Evolutionary conservation across 2,888 invertebrate species (phyloP), one percentile per base, ranked within the genome.

Genomic region (Urechis unicinctus): DNA sequence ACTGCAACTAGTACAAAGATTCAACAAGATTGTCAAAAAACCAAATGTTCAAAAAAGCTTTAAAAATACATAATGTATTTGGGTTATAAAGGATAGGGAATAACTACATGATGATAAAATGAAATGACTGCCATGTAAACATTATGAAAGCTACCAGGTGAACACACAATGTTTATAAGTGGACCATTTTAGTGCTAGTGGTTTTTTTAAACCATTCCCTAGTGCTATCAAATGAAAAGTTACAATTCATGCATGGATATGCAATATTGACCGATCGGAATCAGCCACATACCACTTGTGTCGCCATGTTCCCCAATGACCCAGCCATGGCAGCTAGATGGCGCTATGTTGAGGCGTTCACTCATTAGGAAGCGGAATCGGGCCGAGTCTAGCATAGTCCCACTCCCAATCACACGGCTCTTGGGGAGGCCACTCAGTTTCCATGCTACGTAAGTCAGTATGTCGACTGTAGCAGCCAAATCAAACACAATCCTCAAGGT

Each of bases 261-360:
- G n/a, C n/a, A n/a, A 36, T 36, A 36, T n/a, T n/a, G n/a, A n/a
- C n/a, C n/a, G n/a, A 45, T 9, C 45, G 6, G 45, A 9, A 9
- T 50, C 42, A 13, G n/a, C 17, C 3, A 52, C 79, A 74, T 69
- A 87, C 87, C 90, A 64, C 89, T 89, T 55, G 88, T 86, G 70
- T 94, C 94, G 0, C 94, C 94, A 69, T 94, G 94, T 73, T 94
- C 94, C 30, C 94, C 94, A 70, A 94, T 91, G 69, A 94, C 89
- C 85, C 89, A 94, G 0, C 90, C 93, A 73, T 94, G 92, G 70
- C 88, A 88, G 62, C 88, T 90, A 17, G 87, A 85, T 3, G 92
- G 85, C 0, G 91, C 88, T 43, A 93, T 85, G 58, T 85, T 84
- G 52, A 94, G 81, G 67, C 84, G 86, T 75, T 92, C 88, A 0